Percentiles rank a stretch among this genome's conserved stretches.
These are phyloP conservation scores for Antheraea yamamai DNA, from an alignment of 2,888 invertebrate species.

Conservation along the genomic window DNA sequence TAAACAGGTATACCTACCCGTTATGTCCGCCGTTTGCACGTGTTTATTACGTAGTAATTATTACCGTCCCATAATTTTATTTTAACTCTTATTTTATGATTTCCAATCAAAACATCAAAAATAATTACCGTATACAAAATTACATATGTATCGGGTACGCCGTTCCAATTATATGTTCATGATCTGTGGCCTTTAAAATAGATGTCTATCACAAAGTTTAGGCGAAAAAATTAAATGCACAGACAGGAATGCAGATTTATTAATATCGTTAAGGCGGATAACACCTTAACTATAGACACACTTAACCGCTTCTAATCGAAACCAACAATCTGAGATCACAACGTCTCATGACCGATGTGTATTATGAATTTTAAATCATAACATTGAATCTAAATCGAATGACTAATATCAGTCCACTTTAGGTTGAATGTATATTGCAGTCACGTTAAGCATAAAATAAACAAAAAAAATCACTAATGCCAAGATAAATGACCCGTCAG, in stretches of 20 bases:
- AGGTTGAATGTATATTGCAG: slow-evolving; percentile 3
- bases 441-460: not conserved
- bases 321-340: not conserved
- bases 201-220: too few relatives aligned
- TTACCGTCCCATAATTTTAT: too few relatives aligned
- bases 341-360: slow-evolving; percentile 5
- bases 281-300: not conserved
- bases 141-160: too few relatives aligned
- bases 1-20: not conserved
- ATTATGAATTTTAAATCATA: slow-evolving; percentile 13
- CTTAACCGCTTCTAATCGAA: slow-evolving; percentile 1
- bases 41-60: too few relatives aligned
- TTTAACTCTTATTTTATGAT: too few relatives aligned
- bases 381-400: slow-evolving; percentile 18
- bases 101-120: too few relatives aligned
- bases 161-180: too few relatives aligned
- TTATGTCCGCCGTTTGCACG: not conserved
- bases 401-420: slow-evolving; percentile 15
- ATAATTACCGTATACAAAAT: too few relatives aligned
- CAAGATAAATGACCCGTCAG: slow-evolving; percentile 51
- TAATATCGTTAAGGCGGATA: too few relatives aligned
- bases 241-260: too few relatives aligned
- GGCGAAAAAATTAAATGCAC: too few relatives aligned
- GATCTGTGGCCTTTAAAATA: too few relatives aligned
- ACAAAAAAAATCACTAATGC: slow-evolving; percentile 31